phyloP scores from a whole-genome alignment of 2,888 invertebrate species.

The Xestia ashworthii region DNA sequence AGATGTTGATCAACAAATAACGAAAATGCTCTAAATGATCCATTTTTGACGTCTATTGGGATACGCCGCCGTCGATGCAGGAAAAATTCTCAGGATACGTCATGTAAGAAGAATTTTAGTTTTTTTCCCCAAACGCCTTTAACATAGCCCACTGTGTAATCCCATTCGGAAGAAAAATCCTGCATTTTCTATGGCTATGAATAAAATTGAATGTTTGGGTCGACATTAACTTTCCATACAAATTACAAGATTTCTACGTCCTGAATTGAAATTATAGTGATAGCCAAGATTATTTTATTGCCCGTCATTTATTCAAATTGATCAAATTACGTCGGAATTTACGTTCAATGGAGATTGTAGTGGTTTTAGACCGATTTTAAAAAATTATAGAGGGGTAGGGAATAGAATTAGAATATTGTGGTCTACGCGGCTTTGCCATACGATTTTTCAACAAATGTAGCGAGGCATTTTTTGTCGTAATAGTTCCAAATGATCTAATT shows the following conservation, averaged over 20 bases:
- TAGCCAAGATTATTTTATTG: slow-evolving; percentile 73
- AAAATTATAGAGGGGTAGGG: slow-evolving; percentile 61
- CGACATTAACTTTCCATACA: slow-evolving; percentile 45
- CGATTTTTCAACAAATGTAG: slow-evolving; percentile 4
- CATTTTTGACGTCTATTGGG: slow-evolving; percentile 61
- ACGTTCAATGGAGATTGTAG: slow-evolving; percentile 64
- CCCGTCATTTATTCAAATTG: slow-evolving; percentile 80
- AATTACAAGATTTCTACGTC: slow-evolving; percentile 66
- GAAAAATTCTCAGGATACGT: slow-evolving; percentile 22
- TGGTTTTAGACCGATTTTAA: slow-evolving; percentile 56
- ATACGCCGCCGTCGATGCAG: slow-evolving; percentile 40
- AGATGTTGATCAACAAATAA: slow-evolving; percentile 71
- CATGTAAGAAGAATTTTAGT: not conserved
- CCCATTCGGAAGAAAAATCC: not conserved
- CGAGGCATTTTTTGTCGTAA: slow-evolving; percentile 27
- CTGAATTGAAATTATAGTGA: slow-evolving; percentile 73
- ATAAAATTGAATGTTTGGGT: slow-evolving; percentile 16
- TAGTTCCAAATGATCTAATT: slow-evolving; percentile 41
- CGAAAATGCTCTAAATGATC: slow-evolving; percentile 67
- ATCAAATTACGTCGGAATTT: slow-evolving; percentile 77
- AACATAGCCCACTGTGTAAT: not conserved
- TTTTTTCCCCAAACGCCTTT: not conserved
- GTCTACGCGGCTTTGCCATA: slow-evolving; percentile 27
- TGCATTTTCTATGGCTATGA: not conserved
- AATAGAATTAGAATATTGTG: slow-evolving; percentile 60